Evolutionary conservation across 2,113 vertebrate species (phyloP).

Genomic region (Lanius collurio): DNA sequence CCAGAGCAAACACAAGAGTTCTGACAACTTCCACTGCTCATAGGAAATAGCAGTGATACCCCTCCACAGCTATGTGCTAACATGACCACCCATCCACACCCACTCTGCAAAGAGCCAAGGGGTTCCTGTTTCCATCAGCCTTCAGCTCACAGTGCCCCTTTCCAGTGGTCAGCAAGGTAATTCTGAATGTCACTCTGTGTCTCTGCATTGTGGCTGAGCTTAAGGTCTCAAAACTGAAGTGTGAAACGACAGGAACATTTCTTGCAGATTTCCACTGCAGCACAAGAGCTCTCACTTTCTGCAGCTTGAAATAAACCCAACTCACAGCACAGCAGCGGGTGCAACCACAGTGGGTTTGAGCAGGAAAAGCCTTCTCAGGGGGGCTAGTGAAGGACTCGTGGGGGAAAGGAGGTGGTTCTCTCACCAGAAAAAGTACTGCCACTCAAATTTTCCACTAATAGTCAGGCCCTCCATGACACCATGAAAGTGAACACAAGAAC

Average conservation of each 20-base stretch:
- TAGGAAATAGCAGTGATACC: background rate
- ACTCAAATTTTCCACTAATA: background rate
- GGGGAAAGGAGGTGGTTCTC: background rate
- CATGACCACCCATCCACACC: background rate
- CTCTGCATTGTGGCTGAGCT: background rate
- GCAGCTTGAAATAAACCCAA: slow-evolving; percentile 14
- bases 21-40: too few species aligned
- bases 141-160: background rate
- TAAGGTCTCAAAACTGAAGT: background rate
- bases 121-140: background rate
- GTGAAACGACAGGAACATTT: background rate
- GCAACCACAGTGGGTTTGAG: slow-evolving; percentile 42
- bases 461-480: background rate
- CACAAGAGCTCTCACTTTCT: slow-evolving; percentile 54
- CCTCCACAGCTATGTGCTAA: accelerated
- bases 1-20: too few species aligned
- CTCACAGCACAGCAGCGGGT: background rate
- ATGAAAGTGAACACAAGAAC: background rate
- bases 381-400: background rate
- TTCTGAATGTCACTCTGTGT: background rate
- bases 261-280: slow-evolving; percentile 20
- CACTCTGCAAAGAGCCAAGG: background rate
- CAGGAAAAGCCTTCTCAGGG: slow-evolving; percentile 50
- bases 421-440: background rate
- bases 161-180: background rate